Evolutionary conservation across 2,113 vertebrate genomes (phyloP).

Genomic region (Fregetta grallaria): DNA sequence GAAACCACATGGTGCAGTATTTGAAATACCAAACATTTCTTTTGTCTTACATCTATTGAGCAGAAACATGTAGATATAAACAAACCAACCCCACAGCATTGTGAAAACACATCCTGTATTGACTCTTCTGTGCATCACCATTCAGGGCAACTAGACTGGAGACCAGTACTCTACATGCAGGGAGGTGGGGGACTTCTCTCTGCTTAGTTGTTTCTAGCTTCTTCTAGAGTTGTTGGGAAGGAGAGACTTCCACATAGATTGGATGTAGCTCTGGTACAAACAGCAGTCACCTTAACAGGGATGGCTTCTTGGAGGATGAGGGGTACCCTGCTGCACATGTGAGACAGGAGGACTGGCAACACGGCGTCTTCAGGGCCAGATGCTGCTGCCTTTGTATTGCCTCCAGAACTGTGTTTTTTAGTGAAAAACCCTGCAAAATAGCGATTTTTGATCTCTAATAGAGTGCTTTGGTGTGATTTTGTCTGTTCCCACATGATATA

Average conservation of each 20-base stretch:
- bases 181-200: neutral
- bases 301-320: neutral
- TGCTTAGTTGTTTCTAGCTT: neutral
- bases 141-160: neutral
- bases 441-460: neutral
- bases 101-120: neutral
- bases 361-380: neutral
- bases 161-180: neutral
- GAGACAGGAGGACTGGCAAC: neutral
- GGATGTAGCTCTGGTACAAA: neutral
- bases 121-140: accelerated
- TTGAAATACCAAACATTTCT: neutral
- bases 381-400: neutral
- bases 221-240: neutral
- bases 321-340: accelerated
- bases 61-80: accelerated
- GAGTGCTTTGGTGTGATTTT: neutral
- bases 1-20: neutral
- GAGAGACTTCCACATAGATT: neutral
- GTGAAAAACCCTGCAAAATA: neutral
- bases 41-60: neutral
- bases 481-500: neutral
- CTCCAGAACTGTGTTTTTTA: accelerated
- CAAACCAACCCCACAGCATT: neutral
- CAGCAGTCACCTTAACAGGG: neutral